Percentiles rank a stretch among this genome's conserved stretches.
Conservation (phyloP, 2,113 vertebrate genomes). For the Ellobius talpinus region DNA sequence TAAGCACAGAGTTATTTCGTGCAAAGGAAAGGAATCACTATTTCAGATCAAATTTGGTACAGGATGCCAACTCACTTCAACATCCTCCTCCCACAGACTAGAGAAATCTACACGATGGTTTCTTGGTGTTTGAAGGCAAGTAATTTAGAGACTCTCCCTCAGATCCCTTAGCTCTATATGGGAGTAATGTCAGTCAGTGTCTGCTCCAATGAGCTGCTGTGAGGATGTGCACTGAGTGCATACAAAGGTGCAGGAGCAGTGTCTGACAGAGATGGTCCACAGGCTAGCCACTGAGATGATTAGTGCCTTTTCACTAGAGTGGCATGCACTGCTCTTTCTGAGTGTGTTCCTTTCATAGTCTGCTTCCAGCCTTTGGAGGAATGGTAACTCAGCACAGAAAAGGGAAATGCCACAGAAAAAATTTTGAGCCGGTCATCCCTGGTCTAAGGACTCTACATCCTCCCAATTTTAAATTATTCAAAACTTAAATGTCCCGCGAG, state of each 20-base stretch:
- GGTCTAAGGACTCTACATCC: background rate
- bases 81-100: background rate
- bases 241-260: background rate
- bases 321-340: background rate
- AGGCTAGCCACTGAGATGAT: background rate
- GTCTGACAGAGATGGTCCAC: background rate
- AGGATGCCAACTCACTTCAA: background rate
- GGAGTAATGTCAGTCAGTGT: background rate
- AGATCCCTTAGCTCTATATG: background rate
- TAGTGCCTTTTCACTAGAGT: background rate
- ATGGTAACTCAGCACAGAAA: background rate
- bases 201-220: background rate
- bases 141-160: background rate
- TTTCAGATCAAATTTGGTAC: background rate
- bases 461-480: background rate
- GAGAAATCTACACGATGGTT: background rate
- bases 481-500: background rate
- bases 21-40: background rate
- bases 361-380: background rate
- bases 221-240: background rate
- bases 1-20: conserved; percentile 12
- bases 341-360: background rate
- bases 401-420: background rate
- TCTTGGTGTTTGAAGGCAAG: background rate
- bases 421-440: background rate